phyloP scores from a whole-genome alignment of 2,888 invertebrate genomes.

The Phyto melanocephala region DNA sequence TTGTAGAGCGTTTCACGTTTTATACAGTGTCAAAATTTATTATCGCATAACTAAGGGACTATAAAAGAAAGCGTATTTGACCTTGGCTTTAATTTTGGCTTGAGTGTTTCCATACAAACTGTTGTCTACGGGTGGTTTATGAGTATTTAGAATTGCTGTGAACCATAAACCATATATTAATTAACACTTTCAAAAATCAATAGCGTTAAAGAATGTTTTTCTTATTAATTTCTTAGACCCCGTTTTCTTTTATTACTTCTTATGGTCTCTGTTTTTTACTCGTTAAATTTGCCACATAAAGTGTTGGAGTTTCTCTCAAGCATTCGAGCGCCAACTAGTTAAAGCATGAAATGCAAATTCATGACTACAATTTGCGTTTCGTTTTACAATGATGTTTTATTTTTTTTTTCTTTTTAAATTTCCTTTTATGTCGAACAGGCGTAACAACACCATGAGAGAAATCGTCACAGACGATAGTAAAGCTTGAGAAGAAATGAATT shows the following conservation, averaged over 20 bases:
- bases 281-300: conserved; percentile 34
- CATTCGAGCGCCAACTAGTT: conserved; percentile 51
- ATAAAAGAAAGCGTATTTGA: no score
- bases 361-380: conserved; percentile 38
- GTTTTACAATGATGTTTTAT: background rate
- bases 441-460: conserved; percentile 8
- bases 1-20: no score
- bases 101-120: no score
- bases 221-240: no score
- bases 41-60: no score
- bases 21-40: no score
- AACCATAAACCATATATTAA: no score
- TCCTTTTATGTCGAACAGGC: background rate
- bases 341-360: conserved; percentile 60
- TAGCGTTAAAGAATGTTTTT: no score
- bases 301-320: conserved; percentile 57
- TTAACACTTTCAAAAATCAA: no score
- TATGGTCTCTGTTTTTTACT: background rate
- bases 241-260: conserved; percentile 3
- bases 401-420: background rate
- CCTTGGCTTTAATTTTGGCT: no score
- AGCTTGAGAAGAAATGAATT: conserved; percentile 3
- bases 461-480: conserved; percentile 15
- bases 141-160: no score
- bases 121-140: no score